Evolutionary conservation across 2,888 invertebrate species (phyloP), one percentile per base, ranked within the genome.

Genomic region (Drosophila percnosoma): DNA sequence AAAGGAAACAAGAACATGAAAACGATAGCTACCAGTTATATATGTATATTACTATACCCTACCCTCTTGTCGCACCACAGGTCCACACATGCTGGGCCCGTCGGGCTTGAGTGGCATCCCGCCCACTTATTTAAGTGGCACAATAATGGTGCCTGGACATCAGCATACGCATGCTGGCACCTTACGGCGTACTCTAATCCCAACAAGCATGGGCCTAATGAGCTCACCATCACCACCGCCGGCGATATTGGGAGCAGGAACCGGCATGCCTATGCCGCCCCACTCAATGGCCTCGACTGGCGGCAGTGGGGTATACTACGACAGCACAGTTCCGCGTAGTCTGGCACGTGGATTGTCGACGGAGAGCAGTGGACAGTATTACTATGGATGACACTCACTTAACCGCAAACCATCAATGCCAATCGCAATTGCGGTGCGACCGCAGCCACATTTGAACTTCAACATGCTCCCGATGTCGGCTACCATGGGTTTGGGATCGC

Each of bases 311-410:
- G 82, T 92, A 29, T 92, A 92, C 72, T 92, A 92, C 64, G 92
- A 93, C 68, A 88, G 91, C 73, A 91, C 92, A 6, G 87, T 93
- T 74, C 93, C 93, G 24, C 82, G 93, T 10, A 90, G 84, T 68
- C 65, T 92, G 34, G 84, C 81, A 45, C 89, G 92, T 2, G 92
- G 92, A 38, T 66, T 91, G 80, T 88, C 92, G n/a, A 75, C 89
- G 38, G 91, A 91, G 68, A 85, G 82, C 66, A 87, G 72, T 18
- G 87, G 83, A 1, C 92, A 92, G 76, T 92, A 92, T 61, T 92
- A 91, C 78, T 92, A 92, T 66, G 93, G 93, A 91, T 93, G 93
- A 93, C 93, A 93, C 78, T 91, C 92, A 75, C 84, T 92, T 6
- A 92, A 90, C 78, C 92, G 91, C 38, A 92, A 91, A 79, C 75